Evolutionary conservation across 2,113 vertebrate species (phyloP).

Genomic region (Holacanthus passer): DNA sequence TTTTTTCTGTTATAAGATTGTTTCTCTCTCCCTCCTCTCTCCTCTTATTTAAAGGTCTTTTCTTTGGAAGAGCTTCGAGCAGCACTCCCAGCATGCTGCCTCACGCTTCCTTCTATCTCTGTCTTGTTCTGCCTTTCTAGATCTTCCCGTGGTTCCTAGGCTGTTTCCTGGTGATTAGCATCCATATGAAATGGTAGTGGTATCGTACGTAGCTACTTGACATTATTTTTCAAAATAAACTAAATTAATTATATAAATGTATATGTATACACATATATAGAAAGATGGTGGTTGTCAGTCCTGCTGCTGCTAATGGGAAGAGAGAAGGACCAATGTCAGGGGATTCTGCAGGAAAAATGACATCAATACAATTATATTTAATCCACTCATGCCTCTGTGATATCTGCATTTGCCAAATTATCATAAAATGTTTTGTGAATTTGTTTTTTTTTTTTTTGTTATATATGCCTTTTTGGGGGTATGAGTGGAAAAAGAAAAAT

Average conservation of each 20-base stretch:
- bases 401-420: slow-evolving; percentile 78
- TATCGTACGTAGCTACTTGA: slow-evolving; percentile 82
- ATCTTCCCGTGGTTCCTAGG: slow-evolving; percentile 82
- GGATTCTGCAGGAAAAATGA: slow-evolving; percentile 65
- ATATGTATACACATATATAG: slow-evolving; percentile 76
- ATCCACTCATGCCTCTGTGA: slow-evolving; percentile 53
- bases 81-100: slow-evolving; percentile 75
- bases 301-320: slow-evolving; percentile 78
- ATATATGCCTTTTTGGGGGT: slow-evolving; percentile 59
- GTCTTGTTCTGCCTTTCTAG: slow-evolving; percentile 74
- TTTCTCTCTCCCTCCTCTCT: slow-evolving; percentile 17
- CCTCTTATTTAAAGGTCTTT: slow-evolving; percentile 55
- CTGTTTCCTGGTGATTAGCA: slow-evolving; percentile 82
- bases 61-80: slow-evolving; percentile 61
- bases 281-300: slow-evolving; percentile 63
- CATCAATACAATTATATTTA: slow-evolving; percentile 49
- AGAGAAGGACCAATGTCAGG: slow-evolving; percentile 71
- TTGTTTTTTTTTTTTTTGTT: slow-evolving; percentile 40
- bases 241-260: slow-evolving; percentile 79
- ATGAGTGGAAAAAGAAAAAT: slow-evolving; percentile 48
- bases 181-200: slow-evolving; percentile 81
- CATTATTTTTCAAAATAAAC: slow-evolving; percentile 78
- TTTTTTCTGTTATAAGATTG: slow-evolving; percentile 32
- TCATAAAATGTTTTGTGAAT: slow-evolving; percentile 64
- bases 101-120: slow-evolving; percentile 50